phyloP scores from a whole-genome alignment of 2,797 vertebrate genomes.

The Melanotaenia nigrans region DNA sequence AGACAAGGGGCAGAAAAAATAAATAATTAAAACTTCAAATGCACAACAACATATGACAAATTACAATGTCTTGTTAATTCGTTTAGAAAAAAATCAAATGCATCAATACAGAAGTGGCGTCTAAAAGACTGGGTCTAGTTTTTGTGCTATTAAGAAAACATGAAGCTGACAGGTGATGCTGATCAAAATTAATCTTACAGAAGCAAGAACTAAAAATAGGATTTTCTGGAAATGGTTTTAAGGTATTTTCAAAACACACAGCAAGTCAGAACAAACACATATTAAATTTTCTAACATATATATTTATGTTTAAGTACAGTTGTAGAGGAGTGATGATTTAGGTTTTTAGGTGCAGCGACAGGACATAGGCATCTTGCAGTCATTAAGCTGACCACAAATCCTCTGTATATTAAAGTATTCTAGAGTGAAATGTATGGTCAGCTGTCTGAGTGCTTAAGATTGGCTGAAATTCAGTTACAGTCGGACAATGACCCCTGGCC shows the following conservation, averaged over 20 bases:
- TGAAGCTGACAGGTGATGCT: background rate
- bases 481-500: background rate
- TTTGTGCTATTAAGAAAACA: background rate
- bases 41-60: background rate
- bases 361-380: background rate
- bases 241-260: too few species aligned
- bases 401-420: background rate
- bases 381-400: background rate
- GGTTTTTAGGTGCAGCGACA: too few species aligned
- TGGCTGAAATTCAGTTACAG: background rate
- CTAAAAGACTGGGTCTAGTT: background rate
- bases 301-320: background rate
- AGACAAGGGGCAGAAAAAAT: background rate
- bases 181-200: background rate
- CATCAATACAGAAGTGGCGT: background rate
- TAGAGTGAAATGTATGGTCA: background rate
- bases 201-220: too few species aligned
- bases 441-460: background rate
- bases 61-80: background rate
- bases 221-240: too few species aligned
- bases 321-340: background rate
- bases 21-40: background rate
- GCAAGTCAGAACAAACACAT: background rate
- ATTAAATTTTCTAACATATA: too few species aligned
- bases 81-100: background rate